Evolutionary conservation across 2,888 invertebrate genomes (phyloP), one percentile per base, ranked within the genome.

Genomic region (Liodrosophila aerea): DNA sequence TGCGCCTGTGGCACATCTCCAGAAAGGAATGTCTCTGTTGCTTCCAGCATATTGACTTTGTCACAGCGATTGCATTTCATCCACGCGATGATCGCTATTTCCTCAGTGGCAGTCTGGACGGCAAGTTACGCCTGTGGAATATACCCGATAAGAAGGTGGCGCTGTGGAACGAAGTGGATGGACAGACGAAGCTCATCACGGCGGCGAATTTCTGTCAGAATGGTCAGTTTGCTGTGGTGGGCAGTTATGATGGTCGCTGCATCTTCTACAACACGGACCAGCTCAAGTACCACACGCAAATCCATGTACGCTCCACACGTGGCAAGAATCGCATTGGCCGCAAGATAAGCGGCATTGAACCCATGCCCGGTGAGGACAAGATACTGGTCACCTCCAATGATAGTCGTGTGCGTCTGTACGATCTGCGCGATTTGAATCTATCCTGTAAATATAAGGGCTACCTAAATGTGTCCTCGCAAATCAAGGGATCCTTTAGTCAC

Each of bases 121-220:
- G 99, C 1, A 99, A 99, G 91, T 91, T 99, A 45, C 92, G 99
- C n/a, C 91, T 99, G 5, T 99, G 99, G 99, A 98, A 99, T 90
- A 99, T 99, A 87, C 98, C 99, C 0, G 99, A 99, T 88, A 99
- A 99, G 89, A 98, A 98, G 92, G 98, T 99, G 5, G 97, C 98
- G 0, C 94, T 98, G 5, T 99, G 98, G 98, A 98, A 97, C 90
- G 98, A 98, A 91, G 95, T 98, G 0, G 96, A 96, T 89, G 97
- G 97, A n/a, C 96, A 95, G 85, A 95, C 96, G 1, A 97, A 97
- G 87, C 92, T 98, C 8, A 98, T 98, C 87, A 98, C 98, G 0
- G 97, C 98, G 0, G 98, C 98, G 0, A 98, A 98, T 90, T 98
- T 98, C 91, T 98, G 98, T 86, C 96, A 97, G 88, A 98, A 98